Evolutionary conservation across 2,888 invertebrate species (phyloP), one percentile per base, ranked within the genome.

Genomic region (Noctua pronuba): DNA sequence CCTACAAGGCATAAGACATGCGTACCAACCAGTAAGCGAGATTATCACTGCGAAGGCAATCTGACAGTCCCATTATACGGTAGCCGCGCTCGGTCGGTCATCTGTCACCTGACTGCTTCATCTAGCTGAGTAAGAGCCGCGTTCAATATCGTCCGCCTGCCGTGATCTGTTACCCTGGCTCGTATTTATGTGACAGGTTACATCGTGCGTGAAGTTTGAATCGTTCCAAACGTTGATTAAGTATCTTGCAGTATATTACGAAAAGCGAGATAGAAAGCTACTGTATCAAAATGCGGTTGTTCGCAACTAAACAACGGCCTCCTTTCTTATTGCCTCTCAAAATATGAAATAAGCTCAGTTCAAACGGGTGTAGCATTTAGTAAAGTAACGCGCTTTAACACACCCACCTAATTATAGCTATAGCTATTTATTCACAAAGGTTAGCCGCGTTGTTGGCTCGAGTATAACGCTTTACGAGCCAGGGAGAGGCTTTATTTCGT

Each of bases 31-130:
- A 41, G 72, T 68, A 68, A 65, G 66, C 67, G 68, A 71, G 65
- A 80, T 80, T 68, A 77, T 76, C 66, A 74, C 73, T 70, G 80
- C 73, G 78, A 69, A 78, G 44, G 83, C 88, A 85, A 91, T 90
- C 90, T 91, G 93, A 93, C 92, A 91, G 91, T 88, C 90, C 91
- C 88, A 94, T 94, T 93, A 93, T 91, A 93, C 92, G 92, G 92
- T 88, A 88, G 89, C 86, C 88, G 92, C 89, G 83, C 88, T 84
- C 91, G 89, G 88, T 84, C 91, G 89, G 88, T 89, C 90, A 90
- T 91, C 89, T 88, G 92, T 93, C 92, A 91, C 88, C 82, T 77
- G 85, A 85, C 83, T 76, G 83, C 84, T 86, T 78, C 83, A 85
- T 82, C 79, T 80, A 73, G 82, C 73, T 82, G 73, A 82, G 78